Base-by-base conservation (phyloP, 2,888 invertebrate genomes). In the Ochlodes sylvanus region DNA sequence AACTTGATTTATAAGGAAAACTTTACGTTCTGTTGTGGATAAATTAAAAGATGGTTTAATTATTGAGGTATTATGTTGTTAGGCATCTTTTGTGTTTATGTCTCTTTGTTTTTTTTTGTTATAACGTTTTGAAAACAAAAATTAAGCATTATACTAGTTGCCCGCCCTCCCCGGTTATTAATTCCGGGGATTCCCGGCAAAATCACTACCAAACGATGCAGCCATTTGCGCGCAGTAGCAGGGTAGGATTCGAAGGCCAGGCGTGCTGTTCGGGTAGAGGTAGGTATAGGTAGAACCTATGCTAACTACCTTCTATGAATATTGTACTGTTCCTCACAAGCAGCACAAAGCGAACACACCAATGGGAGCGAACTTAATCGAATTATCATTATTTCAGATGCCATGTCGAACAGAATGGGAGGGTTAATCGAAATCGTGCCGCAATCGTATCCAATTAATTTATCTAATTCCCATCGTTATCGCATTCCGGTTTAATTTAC, bases 321-420 rank as follows among this genome's bases (percentile, higher is more conserved):
- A 38, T 38, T 38, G 12, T 12, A 38, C 34, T 9, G 38, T 38
- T 38, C 9, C 38, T 38, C 10, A 38, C 38, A 38, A 38, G 9
- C 34, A 34, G 34, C 9, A 52, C 21, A 52, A 52, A 19, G 44
- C 15, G 17, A 15, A 17, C 44, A 47, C 17, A 17, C 15, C 44
- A 17, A 47, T 15, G 9, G 38, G 38, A 47, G 44, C 7, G 15
- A 47, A 47, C 44, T 17, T 52, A 47, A 65, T 17, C 41, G 52
- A 65, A 66, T 66, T 60, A 60, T 66, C 52, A 60, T 52, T 64
- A 64, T 66, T 66, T 66, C 58, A 66, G 52, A 66, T 19, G 58
- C 50, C 50, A n/a, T 58, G 57, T 65, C 50, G 41, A 58, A 58
- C 52, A 66, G 52, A 66, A 58, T 52, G 55, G 27, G 65, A 21